Evolutionary conservation across 2,888 invertebrate genomes (phyloP).

Genomic region (Orthosia incerta): DNA sequence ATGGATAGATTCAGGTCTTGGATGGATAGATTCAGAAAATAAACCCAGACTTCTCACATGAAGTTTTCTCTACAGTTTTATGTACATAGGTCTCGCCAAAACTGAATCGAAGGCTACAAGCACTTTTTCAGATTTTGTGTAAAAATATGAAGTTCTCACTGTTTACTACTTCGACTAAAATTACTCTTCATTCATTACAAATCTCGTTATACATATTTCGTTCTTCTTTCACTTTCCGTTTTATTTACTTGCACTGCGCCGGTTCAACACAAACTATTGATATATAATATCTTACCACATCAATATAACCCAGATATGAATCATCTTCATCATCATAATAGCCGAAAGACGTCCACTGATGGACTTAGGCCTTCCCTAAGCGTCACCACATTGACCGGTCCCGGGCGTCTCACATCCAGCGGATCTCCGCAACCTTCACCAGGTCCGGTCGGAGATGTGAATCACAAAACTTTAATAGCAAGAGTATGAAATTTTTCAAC

Average conservation of each 20-base stretch:
- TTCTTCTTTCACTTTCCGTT: not conserved
- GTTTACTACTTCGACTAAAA: not conserved
- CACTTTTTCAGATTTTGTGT: not conserved
- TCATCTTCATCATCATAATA: constrained; percentile 4
- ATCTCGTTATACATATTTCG: not conserved
- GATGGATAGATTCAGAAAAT: not conserved
- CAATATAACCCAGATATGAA: constrained; percentile 25
- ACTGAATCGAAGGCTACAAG: no score
- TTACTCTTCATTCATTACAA: not conserved
- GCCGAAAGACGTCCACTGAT: no score
- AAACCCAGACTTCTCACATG: not conserved
- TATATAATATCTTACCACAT: constrained; percentile 16
- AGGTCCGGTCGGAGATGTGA: not conserved
- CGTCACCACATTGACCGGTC: no score
- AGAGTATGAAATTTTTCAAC: constrained; percentile 68
- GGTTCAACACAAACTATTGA: not conserved
- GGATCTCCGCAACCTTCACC: no score
- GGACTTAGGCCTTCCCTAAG: no score
- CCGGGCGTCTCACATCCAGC: no score
- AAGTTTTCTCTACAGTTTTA: not conserved
- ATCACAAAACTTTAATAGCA: constrained; percentile 55
- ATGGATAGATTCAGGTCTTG: not conserved
- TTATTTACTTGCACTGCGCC: not conserved
- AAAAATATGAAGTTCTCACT: no score
- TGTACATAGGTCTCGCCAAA: not conserved